Conservation (phyloP, 2,113 vertebrate genomes). For the Megaceryle maxima region DNA sequence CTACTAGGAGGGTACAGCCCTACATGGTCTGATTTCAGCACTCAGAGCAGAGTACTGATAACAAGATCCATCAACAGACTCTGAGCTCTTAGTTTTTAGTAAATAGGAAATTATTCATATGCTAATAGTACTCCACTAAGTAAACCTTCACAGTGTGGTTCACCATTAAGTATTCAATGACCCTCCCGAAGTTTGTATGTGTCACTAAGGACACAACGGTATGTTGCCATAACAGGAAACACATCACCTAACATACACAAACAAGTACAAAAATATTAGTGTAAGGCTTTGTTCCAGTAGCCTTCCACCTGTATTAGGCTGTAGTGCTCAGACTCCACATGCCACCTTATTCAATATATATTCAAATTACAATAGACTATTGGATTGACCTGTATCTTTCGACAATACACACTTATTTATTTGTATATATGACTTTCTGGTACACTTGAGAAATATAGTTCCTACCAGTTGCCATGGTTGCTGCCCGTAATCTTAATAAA, state of each 20-base stretch:
- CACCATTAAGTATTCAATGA: not conserved
- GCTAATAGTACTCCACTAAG: not conserved
- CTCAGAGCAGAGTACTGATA: not conserved
- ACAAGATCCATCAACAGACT: not conserved
- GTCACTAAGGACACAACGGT: not conserved
- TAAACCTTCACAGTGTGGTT: not conserved
- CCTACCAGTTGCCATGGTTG: conserved; percentile 54
- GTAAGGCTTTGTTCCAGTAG: not conserved
- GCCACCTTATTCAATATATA: not conserved
- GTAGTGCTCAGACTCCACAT: not conserved
- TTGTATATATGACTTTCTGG: conserved; percentile 18
- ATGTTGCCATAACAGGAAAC: not conserved
- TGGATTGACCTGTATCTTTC: not conserved
- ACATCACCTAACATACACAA: not conserved
- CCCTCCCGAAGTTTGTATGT: not conserved
- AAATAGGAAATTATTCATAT: not conserved
- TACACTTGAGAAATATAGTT: conserved; percentile 1
- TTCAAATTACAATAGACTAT: not conserved
- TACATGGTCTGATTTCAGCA: not conserved
- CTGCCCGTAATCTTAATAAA: conserved; percentile 56
- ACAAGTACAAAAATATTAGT: not conserved
- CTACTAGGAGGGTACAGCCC: not conserved
- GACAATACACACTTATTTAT: not conserved
- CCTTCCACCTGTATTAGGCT: not conserved
- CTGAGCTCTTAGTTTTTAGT: not conserved